Percentiles rank a stretch among this genome's conserved stretches.
Conservation (phyloP, 2,113 vertebrate genomes). For the Hypocryptadius cinnamomeus region DNA sequence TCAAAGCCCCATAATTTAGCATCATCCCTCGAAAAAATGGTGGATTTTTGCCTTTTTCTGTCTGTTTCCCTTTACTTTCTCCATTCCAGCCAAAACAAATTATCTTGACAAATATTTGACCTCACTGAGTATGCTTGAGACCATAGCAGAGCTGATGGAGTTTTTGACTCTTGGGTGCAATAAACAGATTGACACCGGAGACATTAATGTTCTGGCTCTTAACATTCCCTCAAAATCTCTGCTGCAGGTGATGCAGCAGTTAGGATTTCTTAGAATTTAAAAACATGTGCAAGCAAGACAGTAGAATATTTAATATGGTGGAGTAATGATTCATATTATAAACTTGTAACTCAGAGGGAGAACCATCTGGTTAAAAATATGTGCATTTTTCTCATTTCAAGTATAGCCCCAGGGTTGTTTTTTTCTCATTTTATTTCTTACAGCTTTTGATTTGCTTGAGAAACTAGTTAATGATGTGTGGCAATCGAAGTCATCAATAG, state of each 20-base stretch:
- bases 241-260: background rate
- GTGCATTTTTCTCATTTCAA: background rate
- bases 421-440: conserved; percentile 1
- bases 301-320: background rate
- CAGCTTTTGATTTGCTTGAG: background rate
- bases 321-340: background rate
- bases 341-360: background rate
- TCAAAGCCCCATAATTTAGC: background rate
- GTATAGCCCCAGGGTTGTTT: background rate
- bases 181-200: background rate
- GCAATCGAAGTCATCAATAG: background rate
- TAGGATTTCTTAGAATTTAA: background rate
- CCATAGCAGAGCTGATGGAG: background rate
- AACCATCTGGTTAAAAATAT: background rate
- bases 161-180: background rate
- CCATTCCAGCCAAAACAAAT: background rate
- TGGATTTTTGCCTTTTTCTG: background rate
- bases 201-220: background rate
- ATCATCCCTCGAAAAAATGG: background rate
- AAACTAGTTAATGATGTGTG: background rate
- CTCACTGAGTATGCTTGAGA: background rate
- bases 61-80: background rate
- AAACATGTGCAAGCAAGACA: background rate
- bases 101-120: background rate
- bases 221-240: background rate